Percentiles rank a stretch among this genome's conserved stretches.
Evolutionary conservation across 1,140 invertebrate genomes (phyloP).

Genomic region (Magallana angulata): DNA sequence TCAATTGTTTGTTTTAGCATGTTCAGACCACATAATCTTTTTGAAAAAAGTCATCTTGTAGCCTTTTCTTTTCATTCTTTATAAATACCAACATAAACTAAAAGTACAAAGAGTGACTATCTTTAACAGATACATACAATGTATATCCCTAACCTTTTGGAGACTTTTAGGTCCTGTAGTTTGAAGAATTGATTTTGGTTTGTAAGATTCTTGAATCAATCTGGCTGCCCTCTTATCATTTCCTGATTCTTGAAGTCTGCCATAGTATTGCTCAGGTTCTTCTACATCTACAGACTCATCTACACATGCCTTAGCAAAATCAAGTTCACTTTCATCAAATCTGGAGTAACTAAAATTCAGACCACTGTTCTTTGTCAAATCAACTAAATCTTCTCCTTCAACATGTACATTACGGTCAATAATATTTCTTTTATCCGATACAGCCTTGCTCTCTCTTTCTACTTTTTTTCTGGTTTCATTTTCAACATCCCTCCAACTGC

Average conservation of each 20-base stretch:
- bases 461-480: neutral
- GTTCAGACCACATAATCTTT: too few species aligned
- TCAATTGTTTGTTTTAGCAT: too few species aligned
- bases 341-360: constrained; percentile 58
- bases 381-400: constrained; percentile 50
- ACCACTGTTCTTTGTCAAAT: constrained; percentile 41
- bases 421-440: constrained; percentile 49
- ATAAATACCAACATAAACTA: too few species aligned
- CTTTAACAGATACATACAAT: too few species aligned
- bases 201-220: constrained; percentile 58
- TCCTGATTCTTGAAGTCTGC: constrained; percentile 59
- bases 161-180: constrained; percentile 51
- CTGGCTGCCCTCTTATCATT: constrained; percentile 65
- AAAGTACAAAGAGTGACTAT: too few species aligned
- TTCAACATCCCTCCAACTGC: neutral
- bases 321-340: constrained; percentile 57
- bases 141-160: constrained; percentile 46
- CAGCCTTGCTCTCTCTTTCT: neutral
- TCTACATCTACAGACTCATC: constrained; percentile 32
- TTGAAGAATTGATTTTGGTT: constrained; percentile 64
- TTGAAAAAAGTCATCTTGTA: too few species aligned
- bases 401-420: constrained; percentile 64
- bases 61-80: too few species aligned
- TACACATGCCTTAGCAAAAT: constrained; percentile 40
- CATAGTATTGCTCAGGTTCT: constrained; percentile 47